These are phyloP conservation scores for Pampusana beccarii DNA, from an alignment of 2,113 vertebrate genomes.

Conservation along the genomic window DNA sequence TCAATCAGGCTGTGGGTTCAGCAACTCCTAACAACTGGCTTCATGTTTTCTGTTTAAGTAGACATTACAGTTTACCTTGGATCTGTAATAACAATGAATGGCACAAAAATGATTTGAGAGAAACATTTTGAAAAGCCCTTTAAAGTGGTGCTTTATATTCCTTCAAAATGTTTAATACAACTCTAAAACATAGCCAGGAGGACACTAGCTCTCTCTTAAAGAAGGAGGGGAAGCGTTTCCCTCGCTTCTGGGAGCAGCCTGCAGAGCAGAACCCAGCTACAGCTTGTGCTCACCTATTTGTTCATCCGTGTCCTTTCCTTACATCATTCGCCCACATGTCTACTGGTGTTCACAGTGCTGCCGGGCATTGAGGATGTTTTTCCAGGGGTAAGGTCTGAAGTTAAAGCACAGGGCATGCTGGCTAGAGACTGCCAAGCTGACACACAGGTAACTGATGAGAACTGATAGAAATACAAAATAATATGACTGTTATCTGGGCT, in stretches of 20 bases:
- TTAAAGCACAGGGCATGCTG: not conserved
- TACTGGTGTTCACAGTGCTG: not conserved
- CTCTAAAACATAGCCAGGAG: not conserved
- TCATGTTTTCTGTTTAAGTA: not conserved
- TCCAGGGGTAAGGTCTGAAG: not conserved
- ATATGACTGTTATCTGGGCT: not conserved
- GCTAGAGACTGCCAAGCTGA: not conserved
- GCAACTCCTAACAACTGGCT: not conserved
- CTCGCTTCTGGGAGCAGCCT: not conserved
- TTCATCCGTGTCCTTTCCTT: not conserved
- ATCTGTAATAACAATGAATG: not conserved
- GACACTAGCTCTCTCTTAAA: not conserved
- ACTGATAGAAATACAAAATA: not conserved
- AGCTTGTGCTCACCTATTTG: not conserved
- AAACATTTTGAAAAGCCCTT: not conserved
- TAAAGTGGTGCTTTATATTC: not conserved
- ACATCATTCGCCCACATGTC: not conserved
- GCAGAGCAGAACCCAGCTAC: not conserved
- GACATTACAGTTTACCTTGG: not conserved
- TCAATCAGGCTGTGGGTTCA: rapidly evolving
- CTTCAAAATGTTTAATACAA: not conserved
- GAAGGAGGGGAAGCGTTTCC: not conserved
- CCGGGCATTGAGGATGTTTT: not conserved
- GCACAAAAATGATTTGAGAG: not conserved
- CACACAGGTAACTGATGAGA: not conserved